A percentile compares a stretch with the other conserved stretches of the same genome.
Conservation (phyloP, 1,140 invertebrate species). For the Anastatus disparis region DNA sequence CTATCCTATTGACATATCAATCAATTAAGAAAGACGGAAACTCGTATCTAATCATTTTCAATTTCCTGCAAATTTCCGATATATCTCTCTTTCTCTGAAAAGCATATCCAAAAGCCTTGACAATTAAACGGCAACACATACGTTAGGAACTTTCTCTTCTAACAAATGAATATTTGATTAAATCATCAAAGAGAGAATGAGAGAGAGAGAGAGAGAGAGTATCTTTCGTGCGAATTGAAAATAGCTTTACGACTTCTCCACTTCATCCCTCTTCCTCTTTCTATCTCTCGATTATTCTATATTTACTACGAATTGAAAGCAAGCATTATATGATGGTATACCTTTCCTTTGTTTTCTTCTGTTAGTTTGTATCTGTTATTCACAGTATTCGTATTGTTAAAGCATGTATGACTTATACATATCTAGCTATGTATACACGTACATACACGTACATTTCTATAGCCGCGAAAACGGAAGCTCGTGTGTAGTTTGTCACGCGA, state of each 20-base stretch:
- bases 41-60: constrained; percentile 18
- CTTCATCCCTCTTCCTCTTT: too few relatives aligned
- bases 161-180: constrained; percentile 26
- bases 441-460: too few relatives aligned
- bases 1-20: too few relatives aligned
- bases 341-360: too few relatives aligned
- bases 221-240: background rate
- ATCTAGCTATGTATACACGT: too few relatives aligned
- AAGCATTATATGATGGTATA: too few relatives aligned
- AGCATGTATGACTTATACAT: too few relatives aligned
- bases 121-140: background rate
- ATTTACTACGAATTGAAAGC: too few relatives aligned
- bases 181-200: constrained; percentile 33
- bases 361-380: too few relatives aligned
- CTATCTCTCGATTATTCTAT: constrained; percentile 32
- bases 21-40: constrained; percentile 26
- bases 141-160: background rate
- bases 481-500: constrained; percentile 15
- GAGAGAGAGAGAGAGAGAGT: too few relatives aligned
- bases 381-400: too few relatives aligned
- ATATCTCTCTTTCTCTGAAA: too few relatives aligned
- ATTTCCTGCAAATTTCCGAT: constrained; percentile 1
- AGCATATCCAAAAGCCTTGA: background rate
- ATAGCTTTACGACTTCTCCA: background rate
- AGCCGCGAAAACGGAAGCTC: background rate